Conservation (phyloP, 2,888 invertebrate genomes). For the Melanophora roralis region DNA sequence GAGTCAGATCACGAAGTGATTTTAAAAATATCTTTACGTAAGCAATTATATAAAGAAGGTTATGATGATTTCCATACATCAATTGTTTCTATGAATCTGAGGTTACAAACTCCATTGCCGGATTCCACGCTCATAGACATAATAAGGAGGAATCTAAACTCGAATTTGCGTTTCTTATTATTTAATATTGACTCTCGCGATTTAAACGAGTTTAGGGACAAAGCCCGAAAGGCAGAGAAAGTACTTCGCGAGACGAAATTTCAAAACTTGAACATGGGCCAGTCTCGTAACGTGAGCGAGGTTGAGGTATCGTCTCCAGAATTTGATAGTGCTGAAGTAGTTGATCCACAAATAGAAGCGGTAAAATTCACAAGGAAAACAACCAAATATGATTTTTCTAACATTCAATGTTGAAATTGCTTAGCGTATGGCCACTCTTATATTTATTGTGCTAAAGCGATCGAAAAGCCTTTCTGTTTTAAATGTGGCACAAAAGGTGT, state of each 20-base stretch:
- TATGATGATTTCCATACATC: neutral
- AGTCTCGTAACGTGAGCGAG: neutral
- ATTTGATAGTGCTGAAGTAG: neutral
- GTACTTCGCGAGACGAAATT: neutral
- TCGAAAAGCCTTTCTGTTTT: constrained; percentile 14
- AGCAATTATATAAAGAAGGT: neutral
- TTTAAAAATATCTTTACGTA: neutral
- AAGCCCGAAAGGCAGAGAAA: constrained; percentile 11
- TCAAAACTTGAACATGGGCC: neutral
- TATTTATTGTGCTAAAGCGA: neutral
- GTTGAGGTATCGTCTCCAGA: neutral
- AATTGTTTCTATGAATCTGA: neutral
- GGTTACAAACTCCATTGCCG: neutral
- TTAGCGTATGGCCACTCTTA: neutral
- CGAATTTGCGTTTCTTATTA: neutral
- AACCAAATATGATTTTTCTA: constrained; percentile 1
- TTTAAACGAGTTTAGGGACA: too few species aligned
- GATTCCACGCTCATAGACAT: neutral
- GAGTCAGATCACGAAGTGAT: constrained; percentile 10
- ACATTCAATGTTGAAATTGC: constrained; percentile 31
- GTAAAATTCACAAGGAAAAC: neutral
- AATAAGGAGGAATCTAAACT: neutral
- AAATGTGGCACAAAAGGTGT: constrained; percentile 14
- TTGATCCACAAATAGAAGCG: constrained; percentile 13
- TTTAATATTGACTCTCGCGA: neutral